Percentiles rank a stretch among this genome's conserved stretches.
These are phyloP conservation scores for Python bivittatus DNA, from an alignment of 2,113 vertebrate species.

Conservation along the genomic window DNA sequence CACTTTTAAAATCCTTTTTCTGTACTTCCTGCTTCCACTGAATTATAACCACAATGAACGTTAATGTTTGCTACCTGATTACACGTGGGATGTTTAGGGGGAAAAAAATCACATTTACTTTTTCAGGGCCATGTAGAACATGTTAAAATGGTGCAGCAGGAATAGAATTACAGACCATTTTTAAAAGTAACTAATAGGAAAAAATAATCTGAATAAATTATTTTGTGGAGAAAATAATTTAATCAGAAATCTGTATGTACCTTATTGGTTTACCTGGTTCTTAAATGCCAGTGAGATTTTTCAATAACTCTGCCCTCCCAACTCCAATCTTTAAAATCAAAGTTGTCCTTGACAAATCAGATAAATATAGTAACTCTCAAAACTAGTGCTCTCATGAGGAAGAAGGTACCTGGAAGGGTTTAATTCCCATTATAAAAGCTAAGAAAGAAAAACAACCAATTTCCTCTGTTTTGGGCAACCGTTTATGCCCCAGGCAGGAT, in stretches of 20 bases:
- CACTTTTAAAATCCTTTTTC: background rate
- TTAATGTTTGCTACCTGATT: background rate
- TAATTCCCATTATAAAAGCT: conserved; percentile 29
- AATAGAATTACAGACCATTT: background rate
- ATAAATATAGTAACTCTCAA: conserved; percentile 26
- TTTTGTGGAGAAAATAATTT: background rate
- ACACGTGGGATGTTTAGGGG: background rate
- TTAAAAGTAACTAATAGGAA: background rate
- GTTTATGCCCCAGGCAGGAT: conserved; percentile 49
- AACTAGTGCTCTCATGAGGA: conserved; percentile 19
- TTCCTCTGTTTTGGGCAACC: conserved; percentile 57
- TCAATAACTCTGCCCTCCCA: background rate
- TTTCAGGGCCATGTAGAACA: background rate
- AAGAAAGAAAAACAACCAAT: conserved; percentile 53
- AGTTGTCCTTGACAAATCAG: conserved; percentile 38
- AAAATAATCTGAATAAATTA: background rate
- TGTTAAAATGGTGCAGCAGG: background rate
- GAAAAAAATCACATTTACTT: background rate
- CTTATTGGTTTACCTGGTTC: background rate
- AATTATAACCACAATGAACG: background rate
- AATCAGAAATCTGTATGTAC: background rate
- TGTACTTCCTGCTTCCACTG: background rate
- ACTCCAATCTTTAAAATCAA: conserved; percentile 17
- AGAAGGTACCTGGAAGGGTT: conserved; percentile 22
- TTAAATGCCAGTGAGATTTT: background rate